A percentile compares a stretch with the other conserved stretches of the same genome.
Evolutionary conservation across 2,888 invertebrate species (phyloP).

Genomic region (Empis livida): DNA sequence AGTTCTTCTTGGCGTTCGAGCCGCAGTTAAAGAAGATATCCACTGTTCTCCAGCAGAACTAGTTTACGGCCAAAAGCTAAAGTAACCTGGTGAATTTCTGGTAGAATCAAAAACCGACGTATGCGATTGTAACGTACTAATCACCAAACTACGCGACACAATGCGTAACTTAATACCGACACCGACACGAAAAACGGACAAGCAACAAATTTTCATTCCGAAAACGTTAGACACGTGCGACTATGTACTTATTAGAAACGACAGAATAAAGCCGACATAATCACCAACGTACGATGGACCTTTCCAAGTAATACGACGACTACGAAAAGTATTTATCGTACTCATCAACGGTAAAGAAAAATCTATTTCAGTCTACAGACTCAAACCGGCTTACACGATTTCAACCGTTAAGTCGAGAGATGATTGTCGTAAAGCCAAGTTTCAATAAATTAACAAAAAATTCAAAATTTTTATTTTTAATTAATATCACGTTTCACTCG

Average conservation of each 20-base stretch:
- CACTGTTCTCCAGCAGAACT: constrained; percentile 6
- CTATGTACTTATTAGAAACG: neutral
- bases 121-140: neutral
- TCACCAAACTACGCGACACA: neutral
- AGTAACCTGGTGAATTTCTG: neutral
- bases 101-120: no score
- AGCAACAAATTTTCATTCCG: neutral
- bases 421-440: no score
- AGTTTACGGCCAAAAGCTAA: neutral
- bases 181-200: neutral
- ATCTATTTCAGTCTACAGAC: no score
- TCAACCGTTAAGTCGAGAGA: no score
- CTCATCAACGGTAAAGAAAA: no score
- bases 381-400: no score
- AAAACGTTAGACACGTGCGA: neutral
- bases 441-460: no score
- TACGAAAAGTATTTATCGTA: neutral
- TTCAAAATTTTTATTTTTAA: no score
- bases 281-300: neutral
- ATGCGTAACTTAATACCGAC: neutral
- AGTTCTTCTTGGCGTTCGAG: constrained; percentile 7
- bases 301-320: neutral
- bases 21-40: constrained; percentile 6
- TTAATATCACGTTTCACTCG: no score
- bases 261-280: neutral